Conservation (phyloP, 2,888 invertebrate genomes). For the Calephelis perditalis region DNA sequence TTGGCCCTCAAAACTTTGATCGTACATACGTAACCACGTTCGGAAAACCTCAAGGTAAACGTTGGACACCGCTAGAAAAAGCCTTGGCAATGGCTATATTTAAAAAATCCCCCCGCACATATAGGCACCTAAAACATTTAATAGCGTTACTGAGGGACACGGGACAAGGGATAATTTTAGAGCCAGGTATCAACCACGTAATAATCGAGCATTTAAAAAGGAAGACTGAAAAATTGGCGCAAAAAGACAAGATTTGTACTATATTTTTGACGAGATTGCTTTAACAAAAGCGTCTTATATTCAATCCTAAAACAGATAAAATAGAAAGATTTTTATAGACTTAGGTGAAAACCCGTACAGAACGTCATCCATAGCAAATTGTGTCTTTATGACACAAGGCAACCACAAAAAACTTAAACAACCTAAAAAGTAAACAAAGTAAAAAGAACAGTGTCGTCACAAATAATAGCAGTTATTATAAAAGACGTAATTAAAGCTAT, state of each 20-base stretch:
- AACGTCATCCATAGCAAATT: constrained; percentile 16
- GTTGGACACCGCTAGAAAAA: not conserved
- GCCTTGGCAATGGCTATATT: constrained; percentile 3
- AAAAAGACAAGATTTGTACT: constrained; percentile 21
- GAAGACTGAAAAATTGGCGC: constrained; percentile 11
- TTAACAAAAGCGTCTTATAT: constrained; percentile 16
- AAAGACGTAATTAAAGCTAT: too few species aligned
- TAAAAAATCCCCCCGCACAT: not conserved
- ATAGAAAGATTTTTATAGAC: constrained; percentile 27
- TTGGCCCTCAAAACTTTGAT: too few species aligned
- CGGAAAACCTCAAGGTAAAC: not conserved
- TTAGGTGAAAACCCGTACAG: constrained; percentile 18
- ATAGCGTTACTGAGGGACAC: not conserved
- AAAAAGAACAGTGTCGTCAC: constrained; percentile 18
- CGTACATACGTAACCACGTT: too few species aligned
- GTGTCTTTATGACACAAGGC: constrained; percentile 30
- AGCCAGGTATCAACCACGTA: not conserved
- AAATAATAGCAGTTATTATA: too few species aligned
- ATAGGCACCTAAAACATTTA: not conserved
- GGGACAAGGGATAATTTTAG: not conserved
- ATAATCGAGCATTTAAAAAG: constrained; percentile 9
- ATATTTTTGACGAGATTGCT: constrained; percentile 29
- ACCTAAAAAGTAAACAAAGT: too few species aligned
- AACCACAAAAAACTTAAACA: constrained; percentile 27
- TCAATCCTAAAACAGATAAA: constrained; percentile 20